Percentiles rank a stretch among this genome's conserved stretches.
Conservation (phyloP, 2,888 invertebrate genomes). For the Callosobruchus maculatus region DNA sequence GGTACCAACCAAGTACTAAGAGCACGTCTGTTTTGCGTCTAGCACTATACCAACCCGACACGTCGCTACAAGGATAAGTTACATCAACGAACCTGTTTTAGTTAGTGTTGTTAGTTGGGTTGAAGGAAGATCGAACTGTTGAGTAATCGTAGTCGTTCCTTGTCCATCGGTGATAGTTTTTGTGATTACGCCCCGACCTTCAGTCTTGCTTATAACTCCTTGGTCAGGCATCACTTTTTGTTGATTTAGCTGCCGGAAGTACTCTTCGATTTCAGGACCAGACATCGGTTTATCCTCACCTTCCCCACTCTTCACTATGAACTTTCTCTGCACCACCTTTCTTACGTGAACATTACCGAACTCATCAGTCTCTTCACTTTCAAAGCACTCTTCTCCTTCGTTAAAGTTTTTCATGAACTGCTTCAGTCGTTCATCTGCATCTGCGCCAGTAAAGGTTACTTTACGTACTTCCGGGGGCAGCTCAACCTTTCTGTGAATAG, state of each 20-base stretch:
- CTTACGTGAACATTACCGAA: slow-evolving; percentile 55
- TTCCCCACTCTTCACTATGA: slow-evolving; percentile 44
- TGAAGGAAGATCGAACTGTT: slow-evolving; percentile 36
- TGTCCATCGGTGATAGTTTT: slow-evolving; percentile 35
- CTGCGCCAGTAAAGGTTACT: slow-evolving; percentile 53
- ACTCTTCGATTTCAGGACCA: slow-evolving; percentile 37
- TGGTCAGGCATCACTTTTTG: slow-evolving; percentile 24
- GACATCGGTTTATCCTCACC: slow-evolving; percentile 24
- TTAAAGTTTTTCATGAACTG: slow-evolving; percentile 53
- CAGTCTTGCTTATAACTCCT: slow-evolving; percentile 32
- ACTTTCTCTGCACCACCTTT: slow-evolving; percentile 50
- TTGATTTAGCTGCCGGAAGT: slow-evolving; percentile 32
- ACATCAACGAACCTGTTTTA: slow-evolving; percentile 34
- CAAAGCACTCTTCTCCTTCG: slow-evolving; percentile 53
- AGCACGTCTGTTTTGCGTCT: too few relatives aligned
- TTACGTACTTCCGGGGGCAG: slow-evolving; percentile 53
- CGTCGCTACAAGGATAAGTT: not conserved
- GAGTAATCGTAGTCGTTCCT: slow-evolving; percentile 39
- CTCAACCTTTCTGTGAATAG: slow-evolving; percentile 51
- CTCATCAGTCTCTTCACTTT: slow-evolving; percentile 52
- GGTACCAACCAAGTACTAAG: too few relatives aligned
- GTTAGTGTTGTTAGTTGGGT: slow-evolving; percentile 34
- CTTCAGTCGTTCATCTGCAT: slow-evolving; percentile 51
- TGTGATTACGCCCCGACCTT: slow-evolving; percentile 28
- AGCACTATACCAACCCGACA: too few relatives aligned